A percentile compares a stretch with the other conserved stretches of the same genome.
phyloP scores from a whole-genome alignment of 2,113 vertebrate genomes.

The Anser cygnoides region DNA sequence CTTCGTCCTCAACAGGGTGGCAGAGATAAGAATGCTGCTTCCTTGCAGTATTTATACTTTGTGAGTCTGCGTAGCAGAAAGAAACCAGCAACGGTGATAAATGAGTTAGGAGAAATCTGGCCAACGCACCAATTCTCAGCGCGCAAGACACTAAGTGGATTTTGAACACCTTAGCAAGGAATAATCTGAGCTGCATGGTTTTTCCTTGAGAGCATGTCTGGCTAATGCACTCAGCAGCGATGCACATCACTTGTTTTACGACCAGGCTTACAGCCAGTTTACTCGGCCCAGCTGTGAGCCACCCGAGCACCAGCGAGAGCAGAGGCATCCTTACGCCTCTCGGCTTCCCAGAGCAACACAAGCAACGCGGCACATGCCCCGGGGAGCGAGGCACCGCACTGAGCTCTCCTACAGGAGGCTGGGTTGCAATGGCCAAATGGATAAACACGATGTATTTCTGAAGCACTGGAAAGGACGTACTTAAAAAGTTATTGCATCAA shows the following conservation, averaged over 20 bases:
- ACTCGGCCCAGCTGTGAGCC: accelerated
- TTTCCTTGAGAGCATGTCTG: not conserved
- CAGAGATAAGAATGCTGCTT: not conserved
- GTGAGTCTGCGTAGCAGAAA: not conserved
- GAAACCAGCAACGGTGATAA: not conserved
- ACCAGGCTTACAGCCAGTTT: accelerated
- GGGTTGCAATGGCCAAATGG: not conserved
- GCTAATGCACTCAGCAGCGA: not conserved
- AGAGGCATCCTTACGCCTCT: accelerated
- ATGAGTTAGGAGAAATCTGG: not conserved
- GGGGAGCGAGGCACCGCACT: accelerated
- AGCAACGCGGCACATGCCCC: accelerated
- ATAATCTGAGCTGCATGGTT: accelerated
- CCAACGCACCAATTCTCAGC: not conserved
- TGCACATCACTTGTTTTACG: accelerated
- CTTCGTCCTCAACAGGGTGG: not conserved
- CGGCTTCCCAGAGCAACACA: accelerated
- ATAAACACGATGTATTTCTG: accelerated
- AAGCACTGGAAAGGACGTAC: no score
- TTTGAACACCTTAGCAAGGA: not conserved
- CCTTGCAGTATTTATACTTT: not conserved
- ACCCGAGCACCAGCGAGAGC: accelerated
- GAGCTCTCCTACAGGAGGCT: not conserved
- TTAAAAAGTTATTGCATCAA: accelerated
- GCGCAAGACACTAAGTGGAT: not conserved